Percentiles rank a stretch among this genome's conserved stretches.
Conservation (phyloP, 2,888 invertebrate species). For the Clepsis dumicolana region DNA sequence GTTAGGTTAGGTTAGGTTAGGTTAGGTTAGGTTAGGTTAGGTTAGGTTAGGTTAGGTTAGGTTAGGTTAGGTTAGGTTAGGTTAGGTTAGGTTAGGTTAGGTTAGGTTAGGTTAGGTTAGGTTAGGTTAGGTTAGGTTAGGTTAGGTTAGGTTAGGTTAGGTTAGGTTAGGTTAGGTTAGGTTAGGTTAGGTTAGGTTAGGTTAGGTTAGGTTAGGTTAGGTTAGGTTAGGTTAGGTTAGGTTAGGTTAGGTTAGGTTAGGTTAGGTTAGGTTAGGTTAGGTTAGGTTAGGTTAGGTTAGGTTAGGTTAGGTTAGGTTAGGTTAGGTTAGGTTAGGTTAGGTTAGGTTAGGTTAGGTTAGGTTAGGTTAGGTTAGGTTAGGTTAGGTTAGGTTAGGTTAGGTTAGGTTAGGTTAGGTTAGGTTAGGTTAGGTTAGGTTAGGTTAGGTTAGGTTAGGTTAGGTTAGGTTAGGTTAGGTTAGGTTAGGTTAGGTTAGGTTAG, state of each 20-base stretch:
- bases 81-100: conserved; percentile 4
- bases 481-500: conserved; percentile 8
- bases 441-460: conserved; percentile 6
- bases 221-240: conserved; percentile 8
- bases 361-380: conserved; percentile 8
- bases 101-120: conserved; percentile 5
- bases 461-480: conserved; percentile 8
- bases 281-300: conserved; percentile 8
- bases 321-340: conserved; percentile 8
- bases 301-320: conserved; percentile 8
- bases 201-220: conserved; percentile 8
- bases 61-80: conserved; percentile 8
- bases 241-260: conserved; percentile 8
- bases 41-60: conserved; percentile 8
- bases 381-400: conserved; percentile 8
- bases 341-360: conserved; percentile 8
- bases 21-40: conserved; percentile 8
- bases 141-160: conserved; percentile 8
- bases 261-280: conserved; percentile 1
- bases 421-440: conserved; percentile 3
- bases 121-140: conserved; percentile 8
- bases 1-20: conserved; percentile 8
- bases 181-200: conserved; percentile 8
- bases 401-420: conserved; percentile 8
- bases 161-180: conserved; percentile 8